phyloP scores from a whole-genome alignment of 2,888 invertebrate species.

The Panzeria rudis region DNA sequence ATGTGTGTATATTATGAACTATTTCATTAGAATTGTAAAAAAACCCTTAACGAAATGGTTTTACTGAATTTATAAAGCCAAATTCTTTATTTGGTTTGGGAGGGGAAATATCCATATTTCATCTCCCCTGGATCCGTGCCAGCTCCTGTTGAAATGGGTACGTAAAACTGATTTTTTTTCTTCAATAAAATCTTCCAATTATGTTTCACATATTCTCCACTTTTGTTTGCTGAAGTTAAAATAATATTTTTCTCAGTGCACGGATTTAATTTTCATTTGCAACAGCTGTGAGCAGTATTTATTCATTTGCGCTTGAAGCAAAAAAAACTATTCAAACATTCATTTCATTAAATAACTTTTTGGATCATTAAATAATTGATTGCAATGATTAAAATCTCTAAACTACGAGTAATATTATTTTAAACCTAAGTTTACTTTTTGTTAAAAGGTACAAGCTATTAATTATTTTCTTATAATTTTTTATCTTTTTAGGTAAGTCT shows the following conservation, averaged over 20 bases:
- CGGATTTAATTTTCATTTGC: conserved; percentile 19
- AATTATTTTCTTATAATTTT: conserved; percentile 18
- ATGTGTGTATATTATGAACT: too few relatives aligned
- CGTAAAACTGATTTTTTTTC: too few relatives aligned
- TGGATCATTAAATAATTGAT: conserved; percentile 27
- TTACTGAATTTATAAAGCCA: too few relatives aligned
- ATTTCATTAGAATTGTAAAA: too few relatives aligned
- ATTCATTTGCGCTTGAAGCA: background rate
- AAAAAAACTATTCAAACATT: conserved; percentile 14
- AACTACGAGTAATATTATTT: conserved; percentile 13
- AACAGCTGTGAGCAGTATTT: conserved; percentile 40
- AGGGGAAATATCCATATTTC: too few relatives aligned
- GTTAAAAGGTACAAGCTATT: background rate
- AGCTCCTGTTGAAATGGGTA: too few relatives aligned
- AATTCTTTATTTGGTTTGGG: too few relatives aligned
- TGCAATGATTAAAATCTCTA: conserved; percentile 34
- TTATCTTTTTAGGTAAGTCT: conserved; percentile 52
- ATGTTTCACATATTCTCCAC: too few relatives aligned
- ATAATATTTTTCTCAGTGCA: conserved; percentile 36
- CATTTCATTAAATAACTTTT: conserved; percentile 31
- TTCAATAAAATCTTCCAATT: too few relatives aligned
- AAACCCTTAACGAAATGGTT: too few relatives aligned
- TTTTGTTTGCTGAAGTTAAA: too few relatives aligned
- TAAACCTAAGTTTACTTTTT: background rate
- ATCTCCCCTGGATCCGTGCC: too few relatives aligned